Conservation (phyloP, 2,797 vertebrate genomes). For the Simalia tracyae region DNA sequence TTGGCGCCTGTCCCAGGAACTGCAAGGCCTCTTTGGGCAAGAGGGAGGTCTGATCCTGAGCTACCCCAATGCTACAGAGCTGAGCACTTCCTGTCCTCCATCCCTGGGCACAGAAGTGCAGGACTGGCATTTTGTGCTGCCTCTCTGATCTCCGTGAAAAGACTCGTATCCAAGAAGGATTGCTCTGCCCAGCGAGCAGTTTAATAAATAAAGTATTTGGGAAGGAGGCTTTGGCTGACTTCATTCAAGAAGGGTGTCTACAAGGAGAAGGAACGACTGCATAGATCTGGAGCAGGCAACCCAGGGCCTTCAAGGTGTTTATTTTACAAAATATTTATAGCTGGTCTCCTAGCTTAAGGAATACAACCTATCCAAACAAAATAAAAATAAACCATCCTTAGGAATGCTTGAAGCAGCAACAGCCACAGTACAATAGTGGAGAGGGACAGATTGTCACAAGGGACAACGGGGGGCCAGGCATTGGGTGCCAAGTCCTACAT, state of each 20-base stretch:
- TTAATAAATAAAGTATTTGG: neutral
- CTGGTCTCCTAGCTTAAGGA: neutral
- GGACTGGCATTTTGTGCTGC: neutral
- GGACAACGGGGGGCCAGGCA: neutral
- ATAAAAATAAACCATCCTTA: neutral
- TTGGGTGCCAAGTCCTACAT: neutral
- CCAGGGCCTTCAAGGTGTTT: neutral
- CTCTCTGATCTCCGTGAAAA: neutral
- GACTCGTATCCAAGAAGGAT: neutral
- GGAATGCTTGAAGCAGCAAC: neutral
- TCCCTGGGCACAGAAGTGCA: too few species aligned
- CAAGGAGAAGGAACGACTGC: neutral
- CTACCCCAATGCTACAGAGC: accelerated
- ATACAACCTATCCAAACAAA: neutral
- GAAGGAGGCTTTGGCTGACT: neutral
- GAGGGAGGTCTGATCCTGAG: neutral
- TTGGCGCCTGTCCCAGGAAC: neutral
- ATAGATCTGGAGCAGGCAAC: neutral
- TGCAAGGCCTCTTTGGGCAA: neutral
- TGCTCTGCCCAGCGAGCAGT: neutral
- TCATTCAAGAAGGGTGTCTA: neutral
- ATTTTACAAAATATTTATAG: neutral
- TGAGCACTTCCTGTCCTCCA: neutral
- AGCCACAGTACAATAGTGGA: neutral
- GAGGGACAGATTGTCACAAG: neutral